phyloP scores from a whole-genome alignment of 2,797 vertebrate species.

The Lithobates sylvaticus region DNA sequence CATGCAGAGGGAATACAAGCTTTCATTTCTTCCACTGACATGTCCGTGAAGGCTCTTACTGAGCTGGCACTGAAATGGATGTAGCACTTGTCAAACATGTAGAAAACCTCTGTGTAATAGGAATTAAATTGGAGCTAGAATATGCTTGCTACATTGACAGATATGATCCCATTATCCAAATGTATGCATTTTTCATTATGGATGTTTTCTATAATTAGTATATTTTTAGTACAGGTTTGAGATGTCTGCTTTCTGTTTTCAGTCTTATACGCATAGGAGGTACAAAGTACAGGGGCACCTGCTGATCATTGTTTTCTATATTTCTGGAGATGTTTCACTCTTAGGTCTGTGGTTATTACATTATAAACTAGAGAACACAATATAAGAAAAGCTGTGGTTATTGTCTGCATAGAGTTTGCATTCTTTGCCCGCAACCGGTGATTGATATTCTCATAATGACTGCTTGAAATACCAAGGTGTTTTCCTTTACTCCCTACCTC shows the following conservation, averaged over 20 bases:
- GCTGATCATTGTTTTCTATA: too few relatives aligned
- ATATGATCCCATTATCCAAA: conserved; percentile 1
- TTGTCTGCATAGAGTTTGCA: too few relatives aligned
- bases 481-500: too few relatives aligned
- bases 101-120: neutral
- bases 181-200: neutral
- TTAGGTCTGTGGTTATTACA: too few relatives aligned
- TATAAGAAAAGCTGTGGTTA: too few relatives aligned
- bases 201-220: conserved; percentile 3
- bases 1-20: conserved; percentile 21
- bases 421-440: too few relatives aligned
- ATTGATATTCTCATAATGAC: too few relatives aligned
- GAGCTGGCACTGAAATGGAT: conserved; percentile 26
- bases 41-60: conserved; percentile 15
- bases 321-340: too few relatives aligned
- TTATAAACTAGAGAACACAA: too few relatives aligned
- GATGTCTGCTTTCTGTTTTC: neutral
- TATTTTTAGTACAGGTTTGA: neutral
- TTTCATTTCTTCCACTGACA: conserved; percentile 30
- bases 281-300: neutral
- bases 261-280: neutral
- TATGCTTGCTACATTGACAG: conserved; percentile 11
- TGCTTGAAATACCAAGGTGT: too few relatives aligned
- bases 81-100: conserved; percentile 29
- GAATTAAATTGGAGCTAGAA: conserved; percentile 13